A percentile compares a stretch with the other conserved stretches of the same genome.
Evolutionary conservation across 2,113 vertebrate species (phyloP).

Genomic region (Anser cygnoides): DNA sequence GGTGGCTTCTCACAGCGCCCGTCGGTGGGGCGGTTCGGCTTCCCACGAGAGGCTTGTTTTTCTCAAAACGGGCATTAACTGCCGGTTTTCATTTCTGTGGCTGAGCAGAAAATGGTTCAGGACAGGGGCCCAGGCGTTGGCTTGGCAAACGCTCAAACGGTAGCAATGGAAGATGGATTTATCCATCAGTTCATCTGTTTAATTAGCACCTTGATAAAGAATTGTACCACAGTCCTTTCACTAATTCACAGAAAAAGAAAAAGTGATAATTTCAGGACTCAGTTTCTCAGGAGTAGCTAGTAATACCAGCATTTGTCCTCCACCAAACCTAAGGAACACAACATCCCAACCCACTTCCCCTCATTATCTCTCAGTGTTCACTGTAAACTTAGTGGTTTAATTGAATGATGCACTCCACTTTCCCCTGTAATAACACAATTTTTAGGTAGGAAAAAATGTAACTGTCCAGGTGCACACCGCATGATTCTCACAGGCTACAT

Average conservation of each 20-base stretch:
- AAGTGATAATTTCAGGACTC: not conserved
- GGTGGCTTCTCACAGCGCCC: not conserved
- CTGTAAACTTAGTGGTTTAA: not conserved
- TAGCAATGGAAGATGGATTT: accelerated
- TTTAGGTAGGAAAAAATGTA: not conserved
- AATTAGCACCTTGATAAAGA: not conserved
- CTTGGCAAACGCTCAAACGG: not conserved
- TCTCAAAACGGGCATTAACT: accelerated
- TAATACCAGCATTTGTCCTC: not conserved
- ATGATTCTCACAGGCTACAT: not conserved
- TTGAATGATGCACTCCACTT: not conserved
- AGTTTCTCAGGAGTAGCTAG: accelerated
- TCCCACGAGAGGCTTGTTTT: not conserved
- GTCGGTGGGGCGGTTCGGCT: accelerated
- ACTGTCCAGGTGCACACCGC: accelerated
- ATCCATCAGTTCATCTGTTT: no score
- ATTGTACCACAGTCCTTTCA: not conserved
- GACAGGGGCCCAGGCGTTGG: accelerated
- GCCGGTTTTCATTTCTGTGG: accelerated
- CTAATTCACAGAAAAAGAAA: not conserved
- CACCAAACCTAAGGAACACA: not conserved
- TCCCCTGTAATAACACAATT: accelerated
- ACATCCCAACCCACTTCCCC: not conserved
- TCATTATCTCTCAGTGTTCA: not conserved
- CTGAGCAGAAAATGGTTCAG: not conserved